Evolutionary conservation across 2,113 vertebrate species (phyloP).

Genomic region (Theristicus caerulescens): DNA sequence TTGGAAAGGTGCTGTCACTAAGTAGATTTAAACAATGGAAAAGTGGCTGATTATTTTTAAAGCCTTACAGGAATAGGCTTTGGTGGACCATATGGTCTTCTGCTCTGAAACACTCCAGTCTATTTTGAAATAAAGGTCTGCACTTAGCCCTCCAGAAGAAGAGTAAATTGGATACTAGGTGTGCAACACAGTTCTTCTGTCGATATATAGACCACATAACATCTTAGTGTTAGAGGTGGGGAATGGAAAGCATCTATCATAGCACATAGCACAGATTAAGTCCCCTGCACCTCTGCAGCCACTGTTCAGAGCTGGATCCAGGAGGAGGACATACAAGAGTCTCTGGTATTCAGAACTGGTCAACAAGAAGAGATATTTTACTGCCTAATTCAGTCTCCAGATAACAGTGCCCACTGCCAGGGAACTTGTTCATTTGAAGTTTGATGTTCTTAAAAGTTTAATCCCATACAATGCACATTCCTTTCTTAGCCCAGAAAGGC

Average conservation of each 20-base stretch:
- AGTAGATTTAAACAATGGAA: not conserved
- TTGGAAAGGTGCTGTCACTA: not conserved
- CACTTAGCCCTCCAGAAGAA: not conserved
- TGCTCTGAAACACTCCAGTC: not conserved
- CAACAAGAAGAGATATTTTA: not conserved
- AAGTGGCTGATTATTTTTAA: not conserved
- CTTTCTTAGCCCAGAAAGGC: not conserved
- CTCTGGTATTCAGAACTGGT: not conserved
- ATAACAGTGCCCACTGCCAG: not conserved
- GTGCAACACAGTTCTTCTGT: not conserved
- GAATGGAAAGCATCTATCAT: not conserved
- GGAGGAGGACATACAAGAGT: not conserved
- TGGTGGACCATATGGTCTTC: not conserved
- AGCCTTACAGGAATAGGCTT: not conserved
- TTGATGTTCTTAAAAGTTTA: not conserved
- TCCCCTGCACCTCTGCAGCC: not conserved
- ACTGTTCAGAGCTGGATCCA: not conserved
- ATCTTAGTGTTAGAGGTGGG: not conserved
- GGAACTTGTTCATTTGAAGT: not conserved
- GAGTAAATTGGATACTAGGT: not conserved
- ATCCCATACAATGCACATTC: not conserved
- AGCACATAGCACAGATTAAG: not conserved
- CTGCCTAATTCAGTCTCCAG: not conserved
- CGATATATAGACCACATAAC: not conserved
- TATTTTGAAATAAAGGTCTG: not conserved